Evolutionary conservation across 2,888 invertebrate species (phyloP).

Genomic region (Andrena camellia): DNA sequence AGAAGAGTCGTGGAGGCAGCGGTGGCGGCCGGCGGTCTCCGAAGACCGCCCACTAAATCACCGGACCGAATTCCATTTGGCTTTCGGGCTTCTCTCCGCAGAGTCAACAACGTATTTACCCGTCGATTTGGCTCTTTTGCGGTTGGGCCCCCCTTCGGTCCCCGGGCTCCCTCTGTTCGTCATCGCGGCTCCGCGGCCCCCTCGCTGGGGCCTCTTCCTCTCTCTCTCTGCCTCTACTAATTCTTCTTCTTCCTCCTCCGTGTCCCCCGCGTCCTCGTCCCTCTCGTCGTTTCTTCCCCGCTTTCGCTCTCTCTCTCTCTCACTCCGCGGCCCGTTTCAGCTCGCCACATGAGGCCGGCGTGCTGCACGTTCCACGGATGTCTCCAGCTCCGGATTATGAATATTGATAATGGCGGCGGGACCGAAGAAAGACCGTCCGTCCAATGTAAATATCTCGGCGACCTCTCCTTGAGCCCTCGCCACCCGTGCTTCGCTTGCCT

Average conservation of each 20-base stretch:
- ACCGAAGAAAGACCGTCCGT: constrained; percentile 65
- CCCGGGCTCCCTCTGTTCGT: constrained; percentile 48
- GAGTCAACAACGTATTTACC: constrained; percentile 83
- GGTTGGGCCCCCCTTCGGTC: constrained; percentile 69
- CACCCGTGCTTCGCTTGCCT: constrained; percentile 52
- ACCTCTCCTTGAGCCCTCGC: constrained; percentile 67
- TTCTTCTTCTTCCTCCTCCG: constrained; percentile 34
- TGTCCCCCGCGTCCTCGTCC: neutral
- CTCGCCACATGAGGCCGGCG: constrained; percentile 75
- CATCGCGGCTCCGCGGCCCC: constrained; percentile 27
- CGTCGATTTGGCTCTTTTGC: constrained; percentile 83
- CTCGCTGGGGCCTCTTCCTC: constrained; percentile 39
- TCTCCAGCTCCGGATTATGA: constrained; percentile 79
- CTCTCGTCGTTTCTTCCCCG: neutral
- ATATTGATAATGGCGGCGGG: constrained; percentile 77
- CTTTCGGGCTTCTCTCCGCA: constrained; percentile 79
- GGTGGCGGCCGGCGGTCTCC: constrained; percentile 80
- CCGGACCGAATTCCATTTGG: constrained; percentile 83
- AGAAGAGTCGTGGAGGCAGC: constrained; percentile 53
- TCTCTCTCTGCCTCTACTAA: constrained; percentile 37
- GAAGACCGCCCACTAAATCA: constrained; percentile 83
- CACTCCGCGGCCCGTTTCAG: constrained; percentile 21
- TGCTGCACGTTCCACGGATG: constrained; percentile 76
- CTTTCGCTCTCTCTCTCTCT: constrained; percentile 38
- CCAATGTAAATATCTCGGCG: constrained; percentile 77